Evolutionary conservation across 2,888 invertebrate genomes (phyloP), one percentile per base, ranked within the genome.

Genomic region (Taphrorychus bicolor): DNA sequence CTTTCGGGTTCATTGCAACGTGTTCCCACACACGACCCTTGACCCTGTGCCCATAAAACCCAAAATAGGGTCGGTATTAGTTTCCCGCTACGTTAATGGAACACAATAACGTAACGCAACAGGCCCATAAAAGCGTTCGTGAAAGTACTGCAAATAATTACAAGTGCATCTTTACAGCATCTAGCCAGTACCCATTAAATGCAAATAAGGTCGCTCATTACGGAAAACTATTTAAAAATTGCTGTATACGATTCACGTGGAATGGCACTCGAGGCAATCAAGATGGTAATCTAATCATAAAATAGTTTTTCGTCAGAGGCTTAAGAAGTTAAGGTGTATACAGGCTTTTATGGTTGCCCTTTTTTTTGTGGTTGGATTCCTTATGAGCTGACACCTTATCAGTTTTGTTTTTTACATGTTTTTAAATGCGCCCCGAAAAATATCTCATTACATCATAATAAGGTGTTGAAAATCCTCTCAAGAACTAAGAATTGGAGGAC

Each of bases 221-320:
- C 52, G 52, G 52, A 52, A 41, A 60, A 60, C 41, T 52, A 60
- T 60, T 60, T 60, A 40, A 60, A 60, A 60, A 60, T 54, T 54
- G 54, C 54, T 32, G 32, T 32, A 32, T 32, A 32, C 23, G 49
- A 17, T 49, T 19, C 18, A 49, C 49, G 32, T 32, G 32, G 32
- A 32, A 32, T 32, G 32, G 32, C 32, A 32, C n/a, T 21, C 22
- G 23, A 52, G 21, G 52, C 22, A 22, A 52, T 52, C 52, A 52
- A 52, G 52, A 52, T 52, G 52, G 21, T 52, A 49, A 49, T n/a
- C n/a, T n/a, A n/a, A n/a, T 49, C 49, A 49, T 16, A 49, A 49
- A 17, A 5, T 52, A 52, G 52, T 32, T 9, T 32, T 32, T 32
- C 32, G 32, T 22, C 22, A 5, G 52, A 32, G 32, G 32, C 32